Base-by-base conservation (phyloP, 2,113 vertebrate species). In the Serinus canaria region DNA sequence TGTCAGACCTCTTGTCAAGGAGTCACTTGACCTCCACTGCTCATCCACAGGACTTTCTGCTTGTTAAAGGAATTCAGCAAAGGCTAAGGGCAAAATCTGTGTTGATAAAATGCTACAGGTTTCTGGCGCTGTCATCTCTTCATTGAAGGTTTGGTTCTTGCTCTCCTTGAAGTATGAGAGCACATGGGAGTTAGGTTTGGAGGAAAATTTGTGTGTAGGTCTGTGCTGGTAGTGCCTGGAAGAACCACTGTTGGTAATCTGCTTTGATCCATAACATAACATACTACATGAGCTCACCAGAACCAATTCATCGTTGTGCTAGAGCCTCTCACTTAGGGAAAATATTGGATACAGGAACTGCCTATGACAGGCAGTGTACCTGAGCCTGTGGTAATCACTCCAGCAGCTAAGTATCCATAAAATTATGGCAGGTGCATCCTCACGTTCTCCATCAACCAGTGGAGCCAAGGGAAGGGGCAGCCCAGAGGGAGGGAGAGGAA, bases 261-360 rank as follows among this genome's bases (percentile, higher is more conserved):
- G 47, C 18, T 80, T 83, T 86, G 60, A n/a, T 88, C 52, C 13
- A 4, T 70, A 50, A n/a, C 21, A 25, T 19, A 24, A 87, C 20
- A 27, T 31, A 10, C 25, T 62, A 13, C 39, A 30, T 68, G 31
- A 73, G 31, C 49, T 76, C 35, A 14, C 56, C 35, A 75, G 68
- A 39, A 55, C 44, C 20, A 30, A 13, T 74, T 67, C 11, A 13
- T 62, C 0, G 0, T 74, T 67, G 35, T 49, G 10, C 14, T 58
- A 30, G 59, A 70, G 28, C 13, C 19, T 77, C 41, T 75, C 18
- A 83, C 44, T 30, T 24, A 63, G 41, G 49, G 66, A 67, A 76
- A 56, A 78, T 11, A 14, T 12, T 70, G 43, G 39, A 52, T 58
- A 28, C n/a, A 50, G 63, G 56, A 49, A 46, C 19, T 62, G 37